These are phyloP conservation scores for Erebia palarica DNA, from an alignment of 2,888 invertebrate genomes.

Conservation along the genomic window DNA sequence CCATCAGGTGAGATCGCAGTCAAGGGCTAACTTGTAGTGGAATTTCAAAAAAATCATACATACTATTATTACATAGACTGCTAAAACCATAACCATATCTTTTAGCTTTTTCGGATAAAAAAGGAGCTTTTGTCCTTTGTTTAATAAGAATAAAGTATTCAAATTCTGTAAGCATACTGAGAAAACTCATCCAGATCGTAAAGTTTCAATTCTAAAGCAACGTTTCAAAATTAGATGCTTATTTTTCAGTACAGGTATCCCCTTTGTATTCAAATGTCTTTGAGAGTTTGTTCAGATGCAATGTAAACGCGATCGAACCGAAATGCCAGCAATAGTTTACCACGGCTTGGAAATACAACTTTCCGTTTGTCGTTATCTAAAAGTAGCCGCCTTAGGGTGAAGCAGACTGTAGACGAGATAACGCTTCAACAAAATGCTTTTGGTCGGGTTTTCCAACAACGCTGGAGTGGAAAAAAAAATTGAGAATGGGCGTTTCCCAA, in stretches of 20 bases:
- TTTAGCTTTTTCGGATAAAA: no score
- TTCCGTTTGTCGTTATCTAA: constrained; percentile 26
- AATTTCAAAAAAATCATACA: no score
- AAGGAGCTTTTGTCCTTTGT: no score
- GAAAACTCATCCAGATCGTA: not conserved
- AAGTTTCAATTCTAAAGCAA: constrained; percentile 2
- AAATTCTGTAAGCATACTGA: not conserved
- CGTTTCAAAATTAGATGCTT: constrained; percentile 13
- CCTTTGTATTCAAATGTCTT: constrained; percentile 27
- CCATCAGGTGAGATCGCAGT: no score
- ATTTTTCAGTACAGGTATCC: constrained; percentile 17
- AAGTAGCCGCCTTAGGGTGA: constrained; percentile 13
- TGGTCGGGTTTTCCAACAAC: not conserved
- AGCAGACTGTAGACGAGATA: constrained; percentile 13
- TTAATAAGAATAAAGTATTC: not conserved
- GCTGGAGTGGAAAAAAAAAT: no score
- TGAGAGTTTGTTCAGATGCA: constrained; percentile 17
- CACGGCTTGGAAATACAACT: constrained; percentile 24
- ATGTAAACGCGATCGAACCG: constrained; percentile 24
- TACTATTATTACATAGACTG: no score
- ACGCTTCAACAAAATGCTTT: no score
- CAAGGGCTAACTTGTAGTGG: no score
- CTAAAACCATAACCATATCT: no score
- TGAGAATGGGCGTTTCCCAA: no score
- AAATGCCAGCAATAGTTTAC: constrained; percentile 15